Percentiles rank a stretch among this genome's conserved stretches.
Evolutionary conservation across 2,797 vertebrate species (phyloP).

Genomic region (Sebastes goodei): DNA sequence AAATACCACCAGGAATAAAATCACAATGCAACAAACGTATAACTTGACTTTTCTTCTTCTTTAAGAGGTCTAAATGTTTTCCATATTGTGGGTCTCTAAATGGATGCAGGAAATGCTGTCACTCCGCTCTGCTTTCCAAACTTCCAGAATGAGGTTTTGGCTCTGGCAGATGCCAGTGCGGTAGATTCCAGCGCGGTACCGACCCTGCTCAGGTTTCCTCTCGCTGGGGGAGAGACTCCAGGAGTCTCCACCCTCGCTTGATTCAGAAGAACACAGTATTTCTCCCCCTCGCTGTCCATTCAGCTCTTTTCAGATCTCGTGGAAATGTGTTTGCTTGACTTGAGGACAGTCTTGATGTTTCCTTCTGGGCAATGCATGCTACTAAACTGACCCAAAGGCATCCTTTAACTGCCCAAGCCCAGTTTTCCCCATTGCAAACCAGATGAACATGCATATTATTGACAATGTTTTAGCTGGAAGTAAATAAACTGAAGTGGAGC

Average conservation of each 20-base stretch:
- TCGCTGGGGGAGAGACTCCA: conserved; percentile 46
- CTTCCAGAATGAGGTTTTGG: conserved; percentile 74
- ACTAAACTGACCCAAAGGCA: conserved; percentile 3
- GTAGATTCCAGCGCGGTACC: conserved; percentile 66
- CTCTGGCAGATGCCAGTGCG: conserved; percentile 67
- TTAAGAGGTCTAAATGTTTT: conserved; percentile 68
- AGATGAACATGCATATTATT: not conserved
- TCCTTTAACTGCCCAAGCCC: not conserved
- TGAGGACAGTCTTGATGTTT: not conserved
- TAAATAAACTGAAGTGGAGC: not conserved
- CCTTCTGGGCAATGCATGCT: not conserved
- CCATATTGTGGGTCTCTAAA: conserved; percentile 73
- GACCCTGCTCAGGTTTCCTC: conserved; percentile 73
- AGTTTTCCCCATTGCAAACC: not conserved
- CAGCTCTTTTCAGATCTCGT: conserved; percentile 19
- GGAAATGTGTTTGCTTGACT: conserved; percentile 17
- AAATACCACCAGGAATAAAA: conserved; percentile 48
- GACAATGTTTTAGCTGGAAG: not conserved
- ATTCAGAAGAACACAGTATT: conserved; percentile 28
- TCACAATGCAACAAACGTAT: conserved; percentile 29
- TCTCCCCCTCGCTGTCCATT: conserved; percentile 5
- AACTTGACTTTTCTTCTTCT: conserved; percentile 59
- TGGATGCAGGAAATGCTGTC: conserved; percentile 82
- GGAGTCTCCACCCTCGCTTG: conserved; percentile 54
- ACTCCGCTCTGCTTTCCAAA: conserved; percentile 74